Percentiles rank a stretch among this genome's conserved stretches.
Conservation (phyloP, 2,113 vertebrate species). For the Chascanopsetta lugubris region DNA sequence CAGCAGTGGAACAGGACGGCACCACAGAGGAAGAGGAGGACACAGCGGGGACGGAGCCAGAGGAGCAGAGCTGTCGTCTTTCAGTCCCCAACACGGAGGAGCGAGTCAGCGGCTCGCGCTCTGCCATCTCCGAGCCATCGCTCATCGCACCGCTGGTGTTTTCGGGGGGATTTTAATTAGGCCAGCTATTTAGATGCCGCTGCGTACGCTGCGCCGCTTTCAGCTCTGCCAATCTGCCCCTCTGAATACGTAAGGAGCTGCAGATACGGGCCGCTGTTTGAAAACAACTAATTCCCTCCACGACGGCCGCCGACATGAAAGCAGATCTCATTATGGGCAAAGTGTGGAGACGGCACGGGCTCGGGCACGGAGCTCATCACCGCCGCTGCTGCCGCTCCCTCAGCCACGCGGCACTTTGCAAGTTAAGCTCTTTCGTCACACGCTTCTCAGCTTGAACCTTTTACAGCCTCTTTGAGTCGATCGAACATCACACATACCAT, state of each 20-base stretch:
- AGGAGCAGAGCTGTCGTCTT: background rate
- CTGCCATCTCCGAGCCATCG: constrained; percentile 8
- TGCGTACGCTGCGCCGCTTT: constrained; percentile 18
- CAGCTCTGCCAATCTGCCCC: constrained; percentile 15
- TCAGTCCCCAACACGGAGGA: background rate
- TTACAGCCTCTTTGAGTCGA: no score
- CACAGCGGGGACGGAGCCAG: constrained; percentile 34
- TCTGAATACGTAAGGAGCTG: constrained; percentile 25
- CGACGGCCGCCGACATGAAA: constrained; percentile 6
- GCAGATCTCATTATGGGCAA: constrained; percentile 14
- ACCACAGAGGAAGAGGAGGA: constrained; percentile 27
- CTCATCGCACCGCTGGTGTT: background rate
- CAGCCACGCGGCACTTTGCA: background rate
- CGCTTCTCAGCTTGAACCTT: background rate
- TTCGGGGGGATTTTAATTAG: constrained; percentile 28
- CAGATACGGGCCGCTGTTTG: constrained; percentile 2
- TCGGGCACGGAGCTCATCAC: background rate
- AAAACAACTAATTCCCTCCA: constrained; percentile 15
- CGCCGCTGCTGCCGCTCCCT: background rate
- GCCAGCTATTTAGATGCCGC: constrained; percentile 26
- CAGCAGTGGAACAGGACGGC: constrained; percentile 18
- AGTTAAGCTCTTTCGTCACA: background rate
- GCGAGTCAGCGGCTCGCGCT: constrained; percentile 1
- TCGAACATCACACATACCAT: no score
- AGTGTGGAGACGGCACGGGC: background rate